These are phyloP conservation scores for Tortrix viridana DNA, from an alignment of 2,888 invertebrate species.

Conservation along the genomic window DNA sequence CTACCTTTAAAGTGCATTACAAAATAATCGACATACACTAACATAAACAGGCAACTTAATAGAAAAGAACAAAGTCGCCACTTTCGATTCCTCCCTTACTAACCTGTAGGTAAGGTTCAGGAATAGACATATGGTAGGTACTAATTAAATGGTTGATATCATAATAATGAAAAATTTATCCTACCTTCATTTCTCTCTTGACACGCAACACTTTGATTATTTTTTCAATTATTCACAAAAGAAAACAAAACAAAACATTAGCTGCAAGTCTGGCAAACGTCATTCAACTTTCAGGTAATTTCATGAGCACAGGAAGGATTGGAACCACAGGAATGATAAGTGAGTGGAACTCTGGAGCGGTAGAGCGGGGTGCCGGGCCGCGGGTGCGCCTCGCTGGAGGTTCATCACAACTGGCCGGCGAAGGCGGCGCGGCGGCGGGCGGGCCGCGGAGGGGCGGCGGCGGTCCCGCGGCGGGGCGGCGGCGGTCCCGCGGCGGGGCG, in stretches of 20 bases:
- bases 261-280: slow-evolving; percentile 41
- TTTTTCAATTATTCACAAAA: slow-evolving; percentile 55
- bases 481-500: slow-evolving; percentile 41
- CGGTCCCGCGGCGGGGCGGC: slow-evolving; percentile 41
- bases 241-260: slow-evolving; percentile 55
- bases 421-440: slow-evolving; percentile 41
- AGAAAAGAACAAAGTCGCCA: too few relatives aligned
- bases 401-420: slow-evolving; percentile 53
- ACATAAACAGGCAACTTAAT: too few relatives aligned
- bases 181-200: slow-evolving; percentile 77
- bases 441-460: slow-evolving; percentile 43
- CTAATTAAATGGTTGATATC: too few relatives aligned
- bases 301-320: slow-evolving; percentile 35
- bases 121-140: too few relatives aligned
- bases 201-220: slow-evolving; percentile 68
- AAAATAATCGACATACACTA: too few relatives aligned
- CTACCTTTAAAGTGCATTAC: too few relatives aligned
- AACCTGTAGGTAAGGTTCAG: too few relatives aligned
- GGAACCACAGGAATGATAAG: not conserved
- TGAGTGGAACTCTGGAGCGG: not conserved
- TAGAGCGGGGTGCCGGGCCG: slow-evolving; percentile 38
- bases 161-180: slow-evolving; percentile 6
- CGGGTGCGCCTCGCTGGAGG: slow-evolving; percentile 59
- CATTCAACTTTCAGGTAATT: slow-evolving; percentile 56
- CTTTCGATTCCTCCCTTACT: too few relatives aligned